These are phyloP conservation scores for Apotomis turbidana DNA, from an alignment of 2,888 invertebrate genomes.

Conservation along the genomic window DNA sequence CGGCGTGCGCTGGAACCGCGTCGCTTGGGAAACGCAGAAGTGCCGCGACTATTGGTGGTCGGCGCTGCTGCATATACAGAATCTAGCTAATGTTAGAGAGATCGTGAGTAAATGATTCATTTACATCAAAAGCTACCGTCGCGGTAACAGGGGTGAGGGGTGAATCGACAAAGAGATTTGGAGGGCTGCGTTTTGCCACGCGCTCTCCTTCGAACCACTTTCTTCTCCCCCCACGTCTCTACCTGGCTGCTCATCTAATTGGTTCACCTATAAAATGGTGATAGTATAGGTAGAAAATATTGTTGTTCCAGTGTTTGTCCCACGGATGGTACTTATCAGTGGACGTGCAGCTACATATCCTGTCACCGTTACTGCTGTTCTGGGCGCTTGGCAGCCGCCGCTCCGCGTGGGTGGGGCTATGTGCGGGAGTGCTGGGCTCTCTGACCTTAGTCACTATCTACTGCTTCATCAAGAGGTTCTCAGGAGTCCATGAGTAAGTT, in stretches of 20 bases:
- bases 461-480: constrained; percentile 19
- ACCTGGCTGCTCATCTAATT: no score
- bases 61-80: constrained; percentile 66
- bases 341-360: constrained; percentile 52
- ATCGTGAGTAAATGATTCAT: constrained; percentile 51
- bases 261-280: not conserved
- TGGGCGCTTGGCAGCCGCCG: constrained; percentile 48
- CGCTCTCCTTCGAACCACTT: no score
- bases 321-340: constrained; percentile 52
- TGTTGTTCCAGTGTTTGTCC: constrained; percentile 47
- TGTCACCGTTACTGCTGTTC: constrained; percentile 51
- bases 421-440: constrained; percentile 39
- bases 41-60: constrained; percentile 68
- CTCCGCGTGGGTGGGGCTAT: constrained; percentile 46
- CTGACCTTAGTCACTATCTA: constrained; percentile 2
- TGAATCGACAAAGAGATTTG: no score
- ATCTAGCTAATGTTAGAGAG: constrained; percentile 53
- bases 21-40: constrained; percentile 47
- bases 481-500: constrained; percentile 6
- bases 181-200: no score
- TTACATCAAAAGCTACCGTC: not conserved
- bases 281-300: not conserved
- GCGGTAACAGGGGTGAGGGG: no score
- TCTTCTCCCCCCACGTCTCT: no score
- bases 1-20: constrained; percentile 55